Evolutionary conservation across 2,113 vertebrate genomes (phyloP), one percentile per base, ranked within the genome.

Genomic region (Anthoscopus minutus): DNA sequence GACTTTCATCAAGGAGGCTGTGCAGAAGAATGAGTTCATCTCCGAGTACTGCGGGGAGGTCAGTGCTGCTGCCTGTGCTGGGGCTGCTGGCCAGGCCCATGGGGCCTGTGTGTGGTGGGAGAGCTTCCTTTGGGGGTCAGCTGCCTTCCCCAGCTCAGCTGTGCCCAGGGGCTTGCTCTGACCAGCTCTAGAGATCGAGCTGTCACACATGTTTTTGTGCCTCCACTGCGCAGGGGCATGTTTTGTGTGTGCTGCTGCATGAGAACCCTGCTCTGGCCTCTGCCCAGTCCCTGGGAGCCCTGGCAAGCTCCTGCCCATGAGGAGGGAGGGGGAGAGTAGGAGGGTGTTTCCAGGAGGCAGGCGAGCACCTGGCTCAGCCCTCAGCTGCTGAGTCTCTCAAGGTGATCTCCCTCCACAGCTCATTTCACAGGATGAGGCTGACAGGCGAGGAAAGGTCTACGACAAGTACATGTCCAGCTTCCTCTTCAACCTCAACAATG

Each of bases 401-500:
- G 70, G 53, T 17, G 8, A 61, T 60, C 83, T 94, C 74, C 85
- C 64, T 92, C 62, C 94, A 48, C 95, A 99, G 99, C 98, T 99
- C 48, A 99, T 99, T 95, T 99, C 99, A 13, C 99, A 99, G 91
- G 99, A 99, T 10, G 99, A 99, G 94, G 99, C 99, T 6, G 99
- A 99, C 97, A 97, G 99, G 14, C 98, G 99, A 31, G 99, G 99
- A 65, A 98, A 99, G 93, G 99, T 99, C 96, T 99, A 99, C 19
- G 99, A 99, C 97, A 99, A 99, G 94, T 99, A 99, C 96, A 99
- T 99, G 99, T 99, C 99, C 92, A 99, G 99, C 97, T 99, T 99
- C 96, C 99, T 99, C 94, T 99, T 99, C 98, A 99, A 99, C 96
- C 98, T 99, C 89, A 99, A 99, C 97, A 99, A 99, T 4, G 99